Evolutionary conservation across 2,113 vertebrate species (phyloP).

Genomic region (Pseudorhombus dupliciocellatus): DNA sequence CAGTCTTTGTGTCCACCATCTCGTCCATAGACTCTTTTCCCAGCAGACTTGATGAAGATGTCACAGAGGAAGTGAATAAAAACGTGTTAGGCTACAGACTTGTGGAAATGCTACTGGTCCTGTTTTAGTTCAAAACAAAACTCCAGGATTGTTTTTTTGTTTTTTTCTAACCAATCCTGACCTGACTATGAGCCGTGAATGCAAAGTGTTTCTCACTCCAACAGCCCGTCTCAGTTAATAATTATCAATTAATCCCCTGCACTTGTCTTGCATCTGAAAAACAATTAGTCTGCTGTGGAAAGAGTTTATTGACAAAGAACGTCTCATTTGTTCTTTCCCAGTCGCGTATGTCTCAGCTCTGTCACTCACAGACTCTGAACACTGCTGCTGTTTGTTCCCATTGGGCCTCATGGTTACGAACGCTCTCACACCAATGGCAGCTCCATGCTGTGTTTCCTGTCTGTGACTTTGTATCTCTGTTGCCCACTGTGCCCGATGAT

Average conservation of each 20-base stretch:
- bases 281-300: background rate
- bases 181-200: too few relatives aligned
- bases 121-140: background rate
- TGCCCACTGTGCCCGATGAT: background rate
- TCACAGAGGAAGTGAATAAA: too few relatives aligned
- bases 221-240: background rate
- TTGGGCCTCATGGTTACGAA: background rate
- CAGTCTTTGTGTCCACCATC: background rate
- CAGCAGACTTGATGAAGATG: background rate
- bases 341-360: slow-evolving; percentile 41
- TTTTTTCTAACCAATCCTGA: background rate
- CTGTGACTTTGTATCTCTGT: background rate
- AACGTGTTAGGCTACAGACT: too few relatives aligned
- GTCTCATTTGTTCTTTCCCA: slow-evolving; percentile 32
- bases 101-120: too few relatives aligned
- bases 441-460: slow-evolving; percentile 1
- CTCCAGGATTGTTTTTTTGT: background rate
- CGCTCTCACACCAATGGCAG: background rate
- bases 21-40: background rate
- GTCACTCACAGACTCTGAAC: slow-evolving; percentile 5
- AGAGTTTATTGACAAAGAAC: background rate
- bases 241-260: background rate
- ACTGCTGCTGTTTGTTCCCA: slow-evolving; percentile 6
- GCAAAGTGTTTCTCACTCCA: too few relatives aligned
- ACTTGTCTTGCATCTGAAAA: background rate